A percentile compares a stretch with the other conserved stretches of the same genome.
These are phyloP conservation scores for Diprion similis DNA, from an alignment of 1,140 invertebrate species.

Conservation along the genomic window DNA sequence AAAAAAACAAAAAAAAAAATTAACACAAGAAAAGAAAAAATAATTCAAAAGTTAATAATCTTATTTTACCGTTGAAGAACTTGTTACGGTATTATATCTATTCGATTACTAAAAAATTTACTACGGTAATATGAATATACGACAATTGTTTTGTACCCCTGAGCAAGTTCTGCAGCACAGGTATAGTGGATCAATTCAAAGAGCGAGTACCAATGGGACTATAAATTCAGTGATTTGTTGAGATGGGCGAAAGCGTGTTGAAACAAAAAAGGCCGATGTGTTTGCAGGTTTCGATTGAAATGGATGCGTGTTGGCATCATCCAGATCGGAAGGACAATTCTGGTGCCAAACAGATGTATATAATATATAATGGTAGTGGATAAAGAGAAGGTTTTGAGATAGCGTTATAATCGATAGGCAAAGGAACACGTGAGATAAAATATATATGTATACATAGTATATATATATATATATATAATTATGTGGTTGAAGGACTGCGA, in stretches of 20 bases:
- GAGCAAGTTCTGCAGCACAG: slow-evolving; percentile 43
- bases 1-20: too few relatives aligned
- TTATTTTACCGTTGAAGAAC: not conserved
- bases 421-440: not conserved
- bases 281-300: slow-evolving; percentile 12
- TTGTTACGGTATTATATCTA: not conserved
- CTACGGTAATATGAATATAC: not conserved
- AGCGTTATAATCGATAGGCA: not conserved
- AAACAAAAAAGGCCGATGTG: slow-evolving; percentile 20
- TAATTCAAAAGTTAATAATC: not conserved
- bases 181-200: slow-evolving; percentile 35
- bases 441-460: not conserved
- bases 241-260: slow-evolving; percentile 10
- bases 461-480: too few relatives aligned
- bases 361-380: slow-evolving; percentile 42
- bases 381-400: not conserved
- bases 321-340: slow-evolving; percentile 37
- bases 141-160: slow-evolving; percentile 12
- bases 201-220: slow-evolving; percentile 26
- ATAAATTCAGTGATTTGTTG: slow-evolving; percentile 12
- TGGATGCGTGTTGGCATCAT: slow-evolving; percentile 33
- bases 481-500: not conserved
- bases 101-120: not conserved
- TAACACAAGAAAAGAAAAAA: too few relatives aligned
- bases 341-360: slow-evolving; percentile 59